Evolutionary conservation across 2,888 invertebrate genomes (phyloP).

Genomic region (Nowickia ferox): DNA sequence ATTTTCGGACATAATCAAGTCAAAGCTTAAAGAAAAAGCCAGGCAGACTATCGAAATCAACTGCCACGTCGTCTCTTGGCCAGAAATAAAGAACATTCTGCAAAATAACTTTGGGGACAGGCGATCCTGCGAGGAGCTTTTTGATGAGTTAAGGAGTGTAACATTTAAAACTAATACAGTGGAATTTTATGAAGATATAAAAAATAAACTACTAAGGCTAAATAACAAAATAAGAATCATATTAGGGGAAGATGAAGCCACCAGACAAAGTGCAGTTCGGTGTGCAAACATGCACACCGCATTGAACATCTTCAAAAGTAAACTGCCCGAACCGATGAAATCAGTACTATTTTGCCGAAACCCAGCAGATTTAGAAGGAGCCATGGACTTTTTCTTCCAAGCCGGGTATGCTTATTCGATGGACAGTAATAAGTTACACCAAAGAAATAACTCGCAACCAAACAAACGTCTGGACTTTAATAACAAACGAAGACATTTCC

Average conservation of each 20-base stretch:
- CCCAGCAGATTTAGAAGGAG: background rate
- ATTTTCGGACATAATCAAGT: conserved; percentile 12
- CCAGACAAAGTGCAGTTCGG: background rate
- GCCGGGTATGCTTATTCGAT: background rate
- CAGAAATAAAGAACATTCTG: conserved; percentile 4
- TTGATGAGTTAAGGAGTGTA: background rate
- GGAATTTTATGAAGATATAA: background rate
- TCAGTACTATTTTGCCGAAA: background rate
- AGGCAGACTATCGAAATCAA: conserved; percentile 14
- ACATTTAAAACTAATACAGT: background rate
- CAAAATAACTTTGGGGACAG: no score
- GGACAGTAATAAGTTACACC: background rate
- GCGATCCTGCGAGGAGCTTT: no score
- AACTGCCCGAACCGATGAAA: background rate
- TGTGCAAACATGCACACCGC: background rate
- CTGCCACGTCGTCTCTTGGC: conserved; percentile 5
- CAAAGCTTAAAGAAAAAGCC: background rate
- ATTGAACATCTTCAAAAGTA: background rate
- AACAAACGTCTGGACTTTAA: background rate
- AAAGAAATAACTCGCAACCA: background rate
- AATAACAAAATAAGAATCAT: background rate
- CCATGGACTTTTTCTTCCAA: background rate
- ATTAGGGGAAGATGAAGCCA: background rate
- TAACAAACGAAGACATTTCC: no score
- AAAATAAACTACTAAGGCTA: background rate